A percentile compares a stretch with the other conserved stretches of the same genome.
These are phyloP conservation scores for Chloropsis cyanopogon DNA, from an alignment of 2,113 vertebrate species.

Conservation along the genomic window DNA sequence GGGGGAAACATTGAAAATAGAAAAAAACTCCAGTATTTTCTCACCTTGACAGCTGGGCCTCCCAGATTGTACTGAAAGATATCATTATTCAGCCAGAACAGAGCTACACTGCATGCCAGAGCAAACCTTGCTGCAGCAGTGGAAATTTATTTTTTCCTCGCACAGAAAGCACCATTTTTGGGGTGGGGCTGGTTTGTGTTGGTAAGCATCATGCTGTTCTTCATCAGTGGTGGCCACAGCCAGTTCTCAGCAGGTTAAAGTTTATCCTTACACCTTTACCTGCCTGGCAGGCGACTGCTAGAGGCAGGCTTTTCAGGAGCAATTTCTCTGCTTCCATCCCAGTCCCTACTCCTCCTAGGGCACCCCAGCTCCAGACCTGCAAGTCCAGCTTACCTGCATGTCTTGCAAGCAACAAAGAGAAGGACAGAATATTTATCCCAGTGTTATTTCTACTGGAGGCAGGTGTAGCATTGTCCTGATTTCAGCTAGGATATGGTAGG, in stretches of 20 bases:
- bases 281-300: not conserved
- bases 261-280: not conserved
- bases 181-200: not conserved
- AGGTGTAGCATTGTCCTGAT: not conserved
- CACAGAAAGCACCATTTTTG: not conserved
- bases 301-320: not conserved
- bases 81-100: not conserved
- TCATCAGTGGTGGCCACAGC: not conserved
- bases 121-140: not conserved
- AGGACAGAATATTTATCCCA: not conserved
- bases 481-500: not conserved
- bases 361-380: not conserved
- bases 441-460: not conserved
- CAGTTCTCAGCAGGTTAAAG: not conserved
- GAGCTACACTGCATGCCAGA: not conserved
- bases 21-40: not conserved
- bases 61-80: not conserved
- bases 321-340: not conserved
- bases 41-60: not conserved
- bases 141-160: not conserved
- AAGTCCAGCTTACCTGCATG: fast-evolving
- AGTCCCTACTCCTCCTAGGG: not conserved
- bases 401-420: not conserved
- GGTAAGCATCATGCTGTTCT: not conserved
- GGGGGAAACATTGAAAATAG: not conserved